Base-by-base conservation (phyloP, 1,140 invertebrate species). In the Pseudomyrmex pallidus region DNA sequence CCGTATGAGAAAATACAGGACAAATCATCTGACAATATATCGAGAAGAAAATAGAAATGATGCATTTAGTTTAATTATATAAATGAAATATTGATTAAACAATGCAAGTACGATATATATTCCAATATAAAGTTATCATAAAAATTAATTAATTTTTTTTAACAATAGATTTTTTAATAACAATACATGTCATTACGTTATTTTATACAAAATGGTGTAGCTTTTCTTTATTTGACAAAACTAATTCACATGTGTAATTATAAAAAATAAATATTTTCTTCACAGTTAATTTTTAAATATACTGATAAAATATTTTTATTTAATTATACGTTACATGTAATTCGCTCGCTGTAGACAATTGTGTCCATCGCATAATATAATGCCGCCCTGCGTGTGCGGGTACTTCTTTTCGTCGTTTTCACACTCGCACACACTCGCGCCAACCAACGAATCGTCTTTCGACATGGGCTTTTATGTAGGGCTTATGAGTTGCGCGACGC, bases 361-460 rank as follows among this genome's bases (percentile, higher is more conserved):
- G 12, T 46, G 25, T 35, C 35, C 9, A 13, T n/a, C 62, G 44
- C 25, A 64, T n/a, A 62, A 7, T 52, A 62, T 48, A 17, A 59
- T 48, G 17, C 13, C 70, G 17, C 15, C 10, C 46, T 35, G 20
- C 35, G 48, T 50, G 57, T 50, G 12, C 57, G 2, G 17, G 70
- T 74, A 63, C 20, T 12, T n/a, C 35, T 12, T 22, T 35, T 35
- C 7, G 35, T 35, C 35, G 35, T 7, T 35, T 35, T 74, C 15
- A 12, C 20, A 15, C 13, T 46, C n/a, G 10, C 13, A 20, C 5
- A 25, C 59, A 25, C 46, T 12, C 13, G 9, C 56, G 2, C n/a
- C 59, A 63, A 7, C 44, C 5, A 63, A 50, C 57, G 57, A 46
- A 35, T 48, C 15, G 52, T 82, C 63, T 85, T 85, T 63, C 15